phyloP scores from a whole-genome alignment of 2,113 vertebrate species.

The Protobothrops mucrosquamatus region DNA sequence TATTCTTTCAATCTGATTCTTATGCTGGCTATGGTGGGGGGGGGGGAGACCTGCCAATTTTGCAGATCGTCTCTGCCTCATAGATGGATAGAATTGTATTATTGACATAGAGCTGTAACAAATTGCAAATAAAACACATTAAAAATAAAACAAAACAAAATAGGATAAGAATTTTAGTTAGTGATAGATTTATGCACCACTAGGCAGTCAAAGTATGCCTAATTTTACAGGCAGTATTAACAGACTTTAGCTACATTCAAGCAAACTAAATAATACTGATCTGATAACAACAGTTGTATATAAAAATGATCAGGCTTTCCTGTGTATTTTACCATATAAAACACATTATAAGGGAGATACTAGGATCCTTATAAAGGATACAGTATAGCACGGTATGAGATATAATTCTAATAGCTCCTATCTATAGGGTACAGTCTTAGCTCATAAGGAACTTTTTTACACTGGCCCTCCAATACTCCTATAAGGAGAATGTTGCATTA shows the following conservation, averaged over 20 bases:
- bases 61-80: neutral
- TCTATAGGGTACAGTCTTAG: neutral
- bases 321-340: neutral
- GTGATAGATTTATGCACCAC: neutral
- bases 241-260: neutral
- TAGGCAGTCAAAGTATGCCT: neutral
- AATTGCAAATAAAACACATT: neutral
- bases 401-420: neutral
- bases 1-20: neutral
- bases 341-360: neutral
- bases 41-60: neutral
- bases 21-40: neutral
- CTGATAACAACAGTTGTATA: neutral
- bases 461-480: neutral
- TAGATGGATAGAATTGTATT: neutral
- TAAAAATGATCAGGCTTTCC: neutral
- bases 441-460: neutral
- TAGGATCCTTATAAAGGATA: neutral
- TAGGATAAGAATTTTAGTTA: neutral
- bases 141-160: neutral
- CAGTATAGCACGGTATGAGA: neutral
- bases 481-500: neutral
- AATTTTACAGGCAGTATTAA: neutral
- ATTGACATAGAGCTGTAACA: neutral
- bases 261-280: neutral